phyloP scores from a whole-genome alignment of 2,113 vertebrate genomes.

The Ailurus styani region DNA sequence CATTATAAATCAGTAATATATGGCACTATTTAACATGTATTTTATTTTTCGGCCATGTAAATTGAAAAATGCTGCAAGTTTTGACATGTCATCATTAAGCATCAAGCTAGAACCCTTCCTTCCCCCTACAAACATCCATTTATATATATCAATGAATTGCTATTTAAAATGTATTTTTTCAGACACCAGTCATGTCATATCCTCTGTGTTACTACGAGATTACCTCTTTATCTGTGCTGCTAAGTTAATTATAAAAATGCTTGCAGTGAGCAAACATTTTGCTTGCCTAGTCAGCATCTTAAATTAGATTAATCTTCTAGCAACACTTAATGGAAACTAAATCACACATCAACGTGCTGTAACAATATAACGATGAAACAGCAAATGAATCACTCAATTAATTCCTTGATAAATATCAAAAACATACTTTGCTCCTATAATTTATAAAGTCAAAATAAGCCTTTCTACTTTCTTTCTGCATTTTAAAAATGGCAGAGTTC shows the following conservation, averaged over 20 bases:
- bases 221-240: conserved; percentile 53
- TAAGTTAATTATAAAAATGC: conserved; percentile 73
- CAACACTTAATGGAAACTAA: conserved; percentile 79
- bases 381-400: conserved; percentile 74
- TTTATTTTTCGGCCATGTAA: neutral
- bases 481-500: neutral
- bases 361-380: conserved; percentile 76
- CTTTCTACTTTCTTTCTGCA: neutral
- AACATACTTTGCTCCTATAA: conserved; percentile 33
- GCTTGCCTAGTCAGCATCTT: conserved; percentile 78
- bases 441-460: conserved; percentile 14
- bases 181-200: conserved; percentile 22
- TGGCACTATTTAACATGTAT: neutral
- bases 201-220: conserved; percentile 50
- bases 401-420: conserved; percentile 58
- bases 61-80: conserved; percentile 33
- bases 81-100: neutral
- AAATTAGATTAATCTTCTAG: conserved; percentile 79
- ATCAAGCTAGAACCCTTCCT: neutral
- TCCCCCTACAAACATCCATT: neutral
- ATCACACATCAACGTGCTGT: conserved; percentile 71
- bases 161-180: conserved; percentile 55
- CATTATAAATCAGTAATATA: neutral
- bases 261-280: conserved; percentile 70
- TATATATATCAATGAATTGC: conserved; percentile 42